These are phyloP conservation scores for Ectemnius cavifrons DNA, from an alignment of 2,888 invertebrate species.

Conservation along the genomic window DNA sequence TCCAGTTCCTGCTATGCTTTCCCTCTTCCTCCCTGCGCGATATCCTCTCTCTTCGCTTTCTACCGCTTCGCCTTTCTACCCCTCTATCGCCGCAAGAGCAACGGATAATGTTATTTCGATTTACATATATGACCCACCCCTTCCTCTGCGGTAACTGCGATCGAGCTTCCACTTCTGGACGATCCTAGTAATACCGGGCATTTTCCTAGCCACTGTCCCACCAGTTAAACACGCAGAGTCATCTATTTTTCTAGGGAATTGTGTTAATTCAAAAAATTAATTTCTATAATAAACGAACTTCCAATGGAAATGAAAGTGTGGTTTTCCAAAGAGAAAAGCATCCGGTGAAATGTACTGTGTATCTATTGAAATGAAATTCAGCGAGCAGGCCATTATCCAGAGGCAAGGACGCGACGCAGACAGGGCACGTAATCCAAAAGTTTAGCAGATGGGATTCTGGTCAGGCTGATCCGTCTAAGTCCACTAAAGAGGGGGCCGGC, in stretches of 20 bases:
- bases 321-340: too few species aligned
- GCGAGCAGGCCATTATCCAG: too few species aligned
- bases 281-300: too few species aligned
- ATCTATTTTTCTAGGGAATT: too few species aligned
- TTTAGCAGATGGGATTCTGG: constrained; percentile 76
- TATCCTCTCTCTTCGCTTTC: constrained; percentile 21
- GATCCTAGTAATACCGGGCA: constrained; percentile 21
- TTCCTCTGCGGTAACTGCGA: too few species aligned
- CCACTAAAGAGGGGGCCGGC: constrained; percentile 43
- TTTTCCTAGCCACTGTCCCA: constrained; percentile 32
- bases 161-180: background rate
- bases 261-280: too few species aligned
- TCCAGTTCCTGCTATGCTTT: constrained; percentile 36
- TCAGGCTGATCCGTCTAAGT: constrained; percentile 74
- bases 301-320: too few species aligned
- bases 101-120: constrained; percentile 71
- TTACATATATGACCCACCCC: constrained; percentile 61
- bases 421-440: constrained; percentile 50
- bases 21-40: constrained; percentile 20
- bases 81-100: constrained; percentile 62
- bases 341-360: too few species aligned
- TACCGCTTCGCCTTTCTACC: constrained; percentile 30
- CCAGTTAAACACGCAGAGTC: constrained; percentile 31
- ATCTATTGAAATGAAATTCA: too few species aligned
- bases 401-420: too few species aligned